A percentile compares a stretch with the other conserved stretches of the same genome.
phyloP scores from a whole-genome alignment of 2,888 invertebrate species.

The Scaptomyza caliginosa region DNA sequence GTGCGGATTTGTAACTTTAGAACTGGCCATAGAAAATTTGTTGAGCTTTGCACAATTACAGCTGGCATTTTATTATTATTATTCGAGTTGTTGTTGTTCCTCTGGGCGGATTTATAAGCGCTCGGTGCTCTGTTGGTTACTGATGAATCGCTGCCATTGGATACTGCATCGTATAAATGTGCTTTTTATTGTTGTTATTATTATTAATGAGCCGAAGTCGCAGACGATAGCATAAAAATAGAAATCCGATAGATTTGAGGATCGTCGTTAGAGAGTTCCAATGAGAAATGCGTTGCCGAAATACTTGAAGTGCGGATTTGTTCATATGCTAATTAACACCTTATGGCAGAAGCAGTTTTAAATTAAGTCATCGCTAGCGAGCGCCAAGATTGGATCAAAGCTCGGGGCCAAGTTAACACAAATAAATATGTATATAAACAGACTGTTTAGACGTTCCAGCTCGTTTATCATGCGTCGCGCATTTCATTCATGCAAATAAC shows the following conservation, averaged over 20 bases:
- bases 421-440: background rate
- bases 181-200: constrained; percentile 11
- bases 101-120: constrained; percentile 6
- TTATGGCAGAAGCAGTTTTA: constrained; percentile 48
- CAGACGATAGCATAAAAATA: constrained; percentile 53
- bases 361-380: constrained; percentile 72
- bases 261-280: constrained; percentile 2
- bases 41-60: constrained; percentile 63
- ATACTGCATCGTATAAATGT: constrained; percentile 26
- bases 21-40: constrained; percentile 43
- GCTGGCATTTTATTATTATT: constrained; percentile 16
- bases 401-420: background rate
- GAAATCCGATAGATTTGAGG: constrained; percentile 12
- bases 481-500: constrained; percentile 77
- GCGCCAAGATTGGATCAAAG: constrained; percentile 36
- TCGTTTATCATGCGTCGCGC: constrained; percentile 59
- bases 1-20: constrained; percentile 48
- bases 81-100: constrained; percentile 6
- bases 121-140: constrained; percentile 6
- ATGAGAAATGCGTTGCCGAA: constrained; percentile 20
- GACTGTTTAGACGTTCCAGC: constrained; percentile 14
- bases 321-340: constrained; percentile 78
- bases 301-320: constrained; percentile 39
- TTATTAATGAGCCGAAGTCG: constrained; percentile 57
- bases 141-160: constrained; percentile 41